Base-by-base conservation (phyloP, 2,113 vertebrate species). In the Ciconia boyciana region DNA sequence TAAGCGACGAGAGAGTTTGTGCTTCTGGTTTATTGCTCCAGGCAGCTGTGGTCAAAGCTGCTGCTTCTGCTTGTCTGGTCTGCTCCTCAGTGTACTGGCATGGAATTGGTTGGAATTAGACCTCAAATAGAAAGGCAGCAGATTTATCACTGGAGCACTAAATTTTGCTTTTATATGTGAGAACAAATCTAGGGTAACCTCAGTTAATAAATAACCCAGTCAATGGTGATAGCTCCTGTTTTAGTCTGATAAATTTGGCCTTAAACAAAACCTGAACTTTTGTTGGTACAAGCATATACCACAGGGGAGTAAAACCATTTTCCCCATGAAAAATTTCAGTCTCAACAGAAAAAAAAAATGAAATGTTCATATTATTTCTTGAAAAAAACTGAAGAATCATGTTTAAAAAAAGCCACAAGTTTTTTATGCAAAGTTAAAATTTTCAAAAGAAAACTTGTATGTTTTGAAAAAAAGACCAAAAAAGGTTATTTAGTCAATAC, bases 191-290 rank as follows among this genome's bases (percentile, higher is more conserved):
- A 90, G 84, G 75, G 81, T 52, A 87, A 76, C 57, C 34, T 87
- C 61, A 58, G 66, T 88, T 93, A 95, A 94, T 91, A 68, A 94
- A 66, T 91, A 96, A 92, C 55, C 65, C 43, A 22, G 24, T 43
- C 78, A 58, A 13, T 62, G 70, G 36, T 76, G 84, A 94, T 75
- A 93, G 57, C 36, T 91, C 71, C 57, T 76, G 22, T 46, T 46
- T 84, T 62, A 88, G 49, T 66, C 64, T 80, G 92, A 86, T 96
- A 90, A 83, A 86, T 83, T 32, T 49, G 64, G 71, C 88, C 64
- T 92, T 70, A 96, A 83, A 60, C 60, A 84, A 83, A 76, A 88
- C 5, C 39, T 31, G n/a, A 44, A 24, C n/a, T 43, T 85, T 12
- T 80, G 65, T 54, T 72, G 78, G 48, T 84, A 44, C 13, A 55